Base-by-base conservation (phyloP, 2,888 invertebrate genomes). In the Argynnis bischoffii region DNA sequence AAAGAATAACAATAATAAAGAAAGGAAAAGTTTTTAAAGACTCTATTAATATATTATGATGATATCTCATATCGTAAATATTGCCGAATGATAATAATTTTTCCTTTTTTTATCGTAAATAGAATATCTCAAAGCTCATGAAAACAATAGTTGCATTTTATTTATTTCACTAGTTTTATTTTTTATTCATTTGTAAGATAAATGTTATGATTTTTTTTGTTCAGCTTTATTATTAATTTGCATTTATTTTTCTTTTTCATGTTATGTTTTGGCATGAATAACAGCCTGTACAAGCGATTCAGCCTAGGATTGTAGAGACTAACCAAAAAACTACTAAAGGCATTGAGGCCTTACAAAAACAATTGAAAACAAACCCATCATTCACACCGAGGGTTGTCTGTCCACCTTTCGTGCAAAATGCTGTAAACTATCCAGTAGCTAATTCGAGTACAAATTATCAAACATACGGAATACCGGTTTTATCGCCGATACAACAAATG, bases 271-370 rank as follows among this genome's bases (percentile, higher is more conserved):
- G 82, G 82, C 82, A 82, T 86, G 82, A 78, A 65, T 83, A 80
- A 79, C 75, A 94, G 95, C 95, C 92, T 78, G 93, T 93, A 71
- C 93, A 93, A 88, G 92, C 91, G 54, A 93, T 93, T 72, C 93
- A 93, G 74, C 93, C 93, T 64, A 83, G 92, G 87, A 93, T 94
- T 76, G 87, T 94, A 75, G 87, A 90, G 65, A 87, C 87, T 61
- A 89, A 84, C 73, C 79, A 79, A 70, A 92, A 88, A 76, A 77
- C 81, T 3, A 74, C 80, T 0, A 91, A 90, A 82, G 84, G 86
- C 59, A 88, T 91, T 18, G 90, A 87, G 70, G 79, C 84, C 14
- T 79, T 93, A 69, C 91, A 93, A 81, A 92, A 88, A 72, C 93
- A 93, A 77, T 72, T 93, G 75, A 89, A 89, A 48, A 92, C 92